Conservation (phyloP, 2,797 vertebrate genomes). For the Micropoecilia bifurca region DNA sequence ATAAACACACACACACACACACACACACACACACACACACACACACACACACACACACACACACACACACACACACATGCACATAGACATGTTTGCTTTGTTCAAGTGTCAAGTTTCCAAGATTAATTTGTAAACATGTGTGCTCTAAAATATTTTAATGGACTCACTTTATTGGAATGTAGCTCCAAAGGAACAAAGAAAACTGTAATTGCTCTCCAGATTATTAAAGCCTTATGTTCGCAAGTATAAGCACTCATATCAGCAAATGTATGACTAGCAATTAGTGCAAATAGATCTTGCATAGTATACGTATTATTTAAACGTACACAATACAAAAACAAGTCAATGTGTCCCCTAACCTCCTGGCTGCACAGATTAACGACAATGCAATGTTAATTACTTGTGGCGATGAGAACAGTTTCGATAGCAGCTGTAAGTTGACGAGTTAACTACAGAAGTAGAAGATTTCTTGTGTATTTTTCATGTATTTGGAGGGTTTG, state of each 20-base stretch:
- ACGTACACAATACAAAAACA: slow-evolving; percentile 23
- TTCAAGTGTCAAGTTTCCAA: slow-evolving; percentile 37
- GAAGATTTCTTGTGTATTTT: slow-evolving; percentile 24
- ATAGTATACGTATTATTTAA: slow-evolving; percentile 36
- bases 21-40: too few relatives aligned
- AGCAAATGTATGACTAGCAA: slow-evolving; percentile 36
- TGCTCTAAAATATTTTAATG: slow-evolving; percentile 43
- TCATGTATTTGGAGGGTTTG: slow-evolving; percentile 27
- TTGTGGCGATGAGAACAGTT: slow-evolving; percentile 38
- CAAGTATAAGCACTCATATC: slow-evolving; percentile 30
- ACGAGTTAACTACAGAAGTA: slow-evolving; percentile 14
- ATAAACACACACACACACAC: too few relatives aligned
- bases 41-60: neutral
- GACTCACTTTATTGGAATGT: slow-evolving; percentile 48
- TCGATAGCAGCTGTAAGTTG: slow-evolving; percentile 40
- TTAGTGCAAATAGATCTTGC: slow-evolving; percentile 39
- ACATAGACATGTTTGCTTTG: slow-evolving; percentile 20
- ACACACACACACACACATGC: slow-evolving; percentile 1
- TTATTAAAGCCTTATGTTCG: slow-evolving; percentile 36
- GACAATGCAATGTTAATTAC: slow-evolving; percentile 49
- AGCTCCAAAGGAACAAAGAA: slow-evolving; percentile 50
- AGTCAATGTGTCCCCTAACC: slow-evolving; percentile 14
- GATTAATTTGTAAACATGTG: slow-evolving; percentile 63
- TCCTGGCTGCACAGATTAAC: slow-evolving; percentile 27
- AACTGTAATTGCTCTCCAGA: slow-evolving; percentile 26